Evolutionary conservation across 2,888 invertebrate species (phyloP).

Genomic region (Epinotia ramella): DNA sequence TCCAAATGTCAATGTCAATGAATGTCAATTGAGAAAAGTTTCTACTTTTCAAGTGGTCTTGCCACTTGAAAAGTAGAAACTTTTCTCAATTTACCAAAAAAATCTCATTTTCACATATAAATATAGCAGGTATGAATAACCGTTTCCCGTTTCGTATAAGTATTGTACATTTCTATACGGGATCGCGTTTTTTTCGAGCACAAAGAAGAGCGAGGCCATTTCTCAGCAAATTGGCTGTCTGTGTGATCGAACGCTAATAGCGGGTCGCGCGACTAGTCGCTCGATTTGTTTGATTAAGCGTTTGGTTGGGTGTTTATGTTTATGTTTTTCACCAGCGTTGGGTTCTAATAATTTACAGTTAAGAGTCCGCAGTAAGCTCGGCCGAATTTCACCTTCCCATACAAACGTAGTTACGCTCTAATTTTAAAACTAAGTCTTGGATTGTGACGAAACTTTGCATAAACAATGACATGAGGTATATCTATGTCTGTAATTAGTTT

Average conservation of each 20-base stretch:
- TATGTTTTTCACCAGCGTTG: background rate
- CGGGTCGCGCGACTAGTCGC: background rate
- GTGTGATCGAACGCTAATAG: constrained; percentile 45
- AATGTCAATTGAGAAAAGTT: too few species aligned
- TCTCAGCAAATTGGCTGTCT: constrained; percentile 46
- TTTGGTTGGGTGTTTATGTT: background rate
- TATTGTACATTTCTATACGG: constrained; percentile 17
- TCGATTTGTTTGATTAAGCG: constrained; percentile 30
- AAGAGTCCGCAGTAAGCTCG: too few species aligned
- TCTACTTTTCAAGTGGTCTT: too few species aligned
- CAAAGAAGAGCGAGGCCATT: constrained; percentile 41
- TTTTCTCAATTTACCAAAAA: background rate
- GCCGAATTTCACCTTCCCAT: too few species aligned
- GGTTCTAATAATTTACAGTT: too few species aligned
- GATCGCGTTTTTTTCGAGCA: constrained; percentile 33
- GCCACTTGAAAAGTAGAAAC: background rate
- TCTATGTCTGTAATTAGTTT: too few species aligned
- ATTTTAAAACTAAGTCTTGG: too few species aligned
- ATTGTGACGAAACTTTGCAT: too few species aligned
- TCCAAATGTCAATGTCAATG: background rate
- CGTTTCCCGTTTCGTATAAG: constrained; percentile 9
- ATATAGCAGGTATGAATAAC: constrained; percentile 16
- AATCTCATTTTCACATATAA: background rate
- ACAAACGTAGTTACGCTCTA: too few species aligned
- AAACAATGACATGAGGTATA: too few species aligned